Evolutionary conservation across 2,888 invertebrate genomes (phyloP).

Genomic region (Synergus itoensis): DNA sequence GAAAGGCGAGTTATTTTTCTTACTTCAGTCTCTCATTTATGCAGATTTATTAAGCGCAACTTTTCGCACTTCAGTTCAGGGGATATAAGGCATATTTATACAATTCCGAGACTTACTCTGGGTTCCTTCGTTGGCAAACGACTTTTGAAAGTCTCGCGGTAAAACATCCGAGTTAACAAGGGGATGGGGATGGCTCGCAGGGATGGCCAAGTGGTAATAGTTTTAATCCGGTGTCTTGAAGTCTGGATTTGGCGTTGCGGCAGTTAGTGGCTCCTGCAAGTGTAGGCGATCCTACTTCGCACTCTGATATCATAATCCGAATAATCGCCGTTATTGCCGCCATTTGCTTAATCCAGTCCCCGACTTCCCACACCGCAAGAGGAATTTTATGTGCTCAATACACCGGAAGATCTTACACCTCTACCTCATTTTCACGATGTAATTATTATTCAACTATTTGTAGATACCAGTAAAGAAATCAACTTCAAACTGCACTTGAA

Average conservation of each 20-base stretch:
- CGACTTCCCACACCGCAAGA: conserved; percentile 56
- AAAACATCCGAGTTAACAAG: conserved; percentile 41
- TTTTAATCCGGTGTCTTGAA: conserved; percentile 78
- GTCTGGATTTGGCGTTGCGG: conserved; percentile 76
- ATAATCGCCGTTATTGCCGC: conserved; percentile 78
- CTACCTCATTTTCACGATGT: conserved; percentile 11
- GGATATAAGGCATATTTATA: conserved; percentile 39
- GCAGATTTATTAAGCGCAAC: conserved; percentile 38
- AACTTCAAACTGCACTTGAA: too few species aligned
- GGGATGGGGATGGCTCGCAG: conserved; percentile 54
- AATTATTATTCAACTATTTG: conserved; percentile 18
- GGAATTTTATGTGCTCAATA: conserved; percentile 57
- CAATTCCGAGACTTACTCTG: conserved; percentile 34
- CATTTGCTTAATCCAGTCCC: conserved; percentile 76
- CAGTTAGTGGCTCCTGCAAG: conserved; percentile 73
- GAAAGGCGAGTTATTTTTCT: conserved; percentile 40
- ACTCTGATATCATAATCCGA: conserved; percentile 78
- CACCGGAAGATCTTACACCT: conserved; percentile 47
- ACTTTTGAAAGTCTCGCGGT: conserved; percentile 42
- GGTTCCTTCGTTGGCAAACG: conserved; percentile 38
- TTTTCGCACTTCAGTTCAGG: conserved; percentile 38
- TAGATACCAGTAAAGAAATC: background rate
- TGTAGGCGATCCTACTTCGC: conserved; percentile 75
- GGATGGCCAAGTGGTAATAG: conserved; percentile 73
- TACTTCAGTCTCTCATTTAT: conserved; percentile 40